Base-by-base conservation (phyloP, 2,888 invertebrate genomes). In the Drosophila borealis region DNA sequence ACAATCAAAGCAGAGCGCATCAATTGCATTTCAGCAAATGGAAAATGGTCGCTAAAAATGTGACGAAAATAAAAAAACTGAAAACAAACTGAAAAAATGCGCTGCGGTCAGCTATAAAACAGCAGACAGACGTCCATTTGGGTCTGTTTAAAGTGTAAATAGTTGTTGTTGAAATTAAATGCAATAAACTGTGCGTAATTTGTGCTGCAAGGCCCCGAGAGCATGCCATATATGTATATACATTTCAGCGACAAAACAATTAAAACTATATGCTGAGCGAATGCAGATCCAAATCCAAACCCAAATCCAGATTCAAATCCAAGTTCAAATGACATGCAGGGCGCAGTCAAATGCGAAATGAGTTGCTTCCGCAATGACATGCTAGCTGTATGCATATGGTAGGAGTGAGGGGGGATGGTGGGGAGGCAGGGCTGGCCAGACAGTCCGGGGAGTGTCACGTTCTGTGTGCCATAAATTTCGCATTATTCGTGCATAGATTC, bases 401-500 rank as follows among this genome's bases (percentile, higher is more conserved):
- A 29, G 8, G 2, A 29, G 2, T 8, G 25, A 6, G 25, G 4
- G 21, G 21, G 6, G 6, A 25, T 25, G 25, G 6, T 3, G 6
- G 25, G 13, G 42, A 8, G 33, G 14, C 11, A 2, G 42, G n/a
- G 34, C 10, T 25, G 1, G 6, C 2, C 29, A 29, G 37, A 37
- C 13, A 17, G 25, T 25, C n/a, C 3, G 34, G 56, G 57, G 60
- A 57, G 74, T 81, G 83, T 85, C 88, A 83, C 84, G 87, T 88
- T 73, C 55, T 73, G 78, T 69, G 70, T 41, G 80, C 78, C 74
- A 89, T 85, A 87, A 80, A 85, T 85, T 89, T 69, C 48, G 63
- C 72, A 87, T 89, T 85, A 85, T 78, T 63, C 78, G 70, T 72
- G 74, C 88, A 87, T 81, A 83, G 88, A 81, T 86, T 82, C 68